Evolutionary conservation across 2,888 invertebrate genomes (phyloP).

Genomic region (Cremastinae sp.): DNA sequence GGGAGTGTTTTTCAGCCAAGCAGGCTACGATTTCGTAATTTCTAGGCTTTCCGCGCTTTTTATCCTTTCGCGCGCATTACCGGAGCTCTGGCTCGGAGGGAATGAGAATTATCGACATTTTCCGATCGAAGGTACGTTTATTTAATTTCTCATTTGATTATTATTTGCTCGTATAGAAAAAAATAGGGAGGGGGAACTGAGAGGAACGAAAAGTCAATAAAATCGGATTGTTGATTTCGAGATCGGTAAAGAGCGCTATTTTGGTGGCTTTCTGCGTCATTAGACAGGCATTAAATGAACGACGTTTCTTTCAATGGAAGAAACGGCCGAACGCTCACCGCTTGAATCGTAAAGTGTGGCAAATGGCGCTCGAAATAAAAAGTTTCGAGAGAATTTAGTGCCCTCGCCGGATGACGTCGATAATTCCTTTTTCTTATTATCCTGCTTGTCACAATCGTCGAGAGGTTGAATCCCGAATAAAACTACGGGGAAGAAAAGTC

Average conservation of each 20-base stretch:
- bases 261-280: too few relatives aligned
- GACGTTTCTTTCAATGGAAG: background rate
- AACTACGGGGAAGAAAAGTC: constrained; percentile 5
- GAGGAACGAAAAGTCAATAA: background rate
- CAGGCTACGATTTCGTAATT: background rate
- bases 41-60: constrained; percentile 6
- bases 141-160: background rate
- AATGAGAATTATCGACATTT: background rate
- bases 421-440: constrained; percentile 18
- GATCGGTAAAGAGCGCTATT: too few relatives aligned
- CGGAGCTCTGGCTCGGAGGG: background rate
- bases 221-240: background rate
- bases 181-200: too few relatives aligned
- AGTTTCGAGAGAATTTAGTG: background rate
- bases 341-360: constrained; percentile 11
- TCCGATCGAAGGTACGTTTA: background rate
- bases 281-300: too few relatives aligned
- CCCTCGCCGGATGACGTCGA: constrained; percentile 9
- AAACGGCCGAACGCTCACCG: background rate
- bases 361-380: background rate
- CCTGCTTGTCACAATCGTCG: constrained; percentile 31
- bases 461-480: constrained; percentile 15
- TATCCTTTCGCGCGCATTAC: background rate
- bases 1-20: background rate
- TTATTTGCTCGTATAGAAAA: background rate